phyloP scores from a whole-genome alignment of 2,113 vertebrate genomes.

The Pelecanus crispus region DNA sequence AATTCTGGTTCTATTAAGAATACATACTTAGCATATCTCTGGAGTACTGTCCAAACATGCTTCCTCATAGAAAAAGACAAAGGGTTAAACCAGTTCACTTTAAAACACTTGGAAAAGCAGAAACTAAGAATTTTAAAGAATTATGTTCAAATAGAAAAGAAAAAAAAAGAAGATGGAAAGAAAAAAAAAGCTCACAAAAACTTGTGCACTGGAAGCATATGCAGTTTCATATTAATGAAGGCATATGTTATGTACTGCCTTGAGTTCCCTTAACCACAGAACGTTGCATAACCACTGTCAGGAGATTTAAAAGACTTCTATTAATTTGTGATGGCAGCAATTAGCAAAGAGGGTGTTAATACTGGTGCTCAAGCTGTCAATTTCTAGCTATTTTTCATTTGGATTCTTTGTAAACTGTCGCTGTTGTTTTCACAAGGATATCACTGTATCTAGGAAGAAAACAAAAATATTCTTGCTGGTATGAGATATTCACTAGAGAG shows the following conservation, averaged over 20 bases:
- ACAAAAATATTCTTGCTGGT: neutral
- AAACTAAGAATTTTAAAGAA: neutral
- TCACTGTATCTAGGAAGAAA: neutral
- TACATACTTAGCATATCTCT: neutral
- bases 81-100: neutral
- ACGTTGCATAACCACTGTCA: constrained; percentile 69
- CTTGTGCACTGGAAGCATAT: constrained; percentile 52
- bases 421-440: constrained; percentile 6
- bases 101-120: neutral
- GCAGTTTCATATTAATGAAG: constrained; percentile 74
- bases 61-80: neutral
- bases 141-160: neutral
- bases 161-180: neutral
- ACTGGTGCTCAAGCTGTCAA: constrained; percentile 63
- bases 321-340: constrained; percentile 74
- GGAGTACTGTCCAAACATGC: neutral
- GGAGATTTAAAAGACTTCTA: constrained; percentile 69
- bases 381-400: constrained; percentile 47
- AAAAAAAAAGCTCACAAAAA: neutral
- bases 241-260: constrained; percentile 71
- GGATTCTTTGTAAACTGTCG: constrained; percentile 24
- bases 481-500: neutral
- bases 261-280: constrained; percentile 53
- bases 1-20: neutral
- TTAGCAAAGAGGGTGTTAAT: constrained; percentile 68